Percentiles rank a stretch among this genome's conserved stretches.
Evolutionary conservation across 1,140 invertebrate genomes (phyloP).

Genomic region (Brachionus angularis): DNA sequence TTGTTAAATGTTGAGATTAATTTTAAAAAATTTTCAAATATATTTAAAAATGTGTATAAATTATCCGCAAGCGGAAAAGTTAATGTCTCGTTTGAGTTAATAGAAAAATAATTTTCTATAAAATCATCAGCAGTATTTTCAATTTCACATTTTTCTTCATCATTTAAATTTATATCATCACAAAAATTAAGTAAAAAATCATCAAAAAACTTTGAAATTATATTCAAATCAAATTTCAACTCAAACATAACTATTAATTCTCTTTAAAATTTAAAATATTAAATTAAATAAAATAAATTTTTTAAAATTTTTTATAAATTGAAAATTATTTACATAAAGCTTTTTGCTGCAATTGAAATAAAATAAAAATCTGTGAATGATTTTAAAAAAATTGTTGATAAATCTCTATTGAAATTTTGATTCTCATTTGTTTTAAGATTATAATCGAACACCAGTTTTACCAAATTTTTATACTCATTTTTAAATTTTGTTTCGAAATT

Average conservation of each 20-base stretch:
- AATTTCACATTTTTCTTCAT: not conserved
- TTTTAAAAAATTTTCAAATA: not conserved
- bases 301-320: not conserved
- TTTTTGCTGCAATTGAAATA: no score
- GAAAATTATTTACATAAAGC: no score
- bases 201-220: no score
- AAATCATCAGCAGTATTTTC: not conserved
- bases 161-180: not conserved
- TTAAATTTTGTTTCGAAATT: no score
- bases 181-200: not conserved
- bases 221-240: no score
- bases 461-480: not conserved
- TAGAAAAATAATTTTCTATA: not conserved
- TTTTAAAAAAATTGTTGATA: not conserved
- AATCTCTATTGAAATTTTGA: slow-evolving; percentile 16
- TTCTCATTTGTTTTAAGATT: no score
- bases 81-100: not conserved
- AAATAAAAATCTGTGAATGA: no score
- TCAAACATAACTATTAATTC: not conserved
- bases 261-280: not conserved
- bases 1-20: not conserved
- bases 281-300: not conserved
- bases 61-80: slow-evolving; percentile 1
- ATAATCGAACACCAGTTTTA: not conserved
- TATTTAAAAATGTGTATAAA: not conserved